A percentile compares a stretch with the other conserved stretches of the same genome.
These are phyloP conservation scores for Dermatemys mawii DNA, from an alignment of 2,113 vertebrate species.

Conservation along the genomic window DNA sequence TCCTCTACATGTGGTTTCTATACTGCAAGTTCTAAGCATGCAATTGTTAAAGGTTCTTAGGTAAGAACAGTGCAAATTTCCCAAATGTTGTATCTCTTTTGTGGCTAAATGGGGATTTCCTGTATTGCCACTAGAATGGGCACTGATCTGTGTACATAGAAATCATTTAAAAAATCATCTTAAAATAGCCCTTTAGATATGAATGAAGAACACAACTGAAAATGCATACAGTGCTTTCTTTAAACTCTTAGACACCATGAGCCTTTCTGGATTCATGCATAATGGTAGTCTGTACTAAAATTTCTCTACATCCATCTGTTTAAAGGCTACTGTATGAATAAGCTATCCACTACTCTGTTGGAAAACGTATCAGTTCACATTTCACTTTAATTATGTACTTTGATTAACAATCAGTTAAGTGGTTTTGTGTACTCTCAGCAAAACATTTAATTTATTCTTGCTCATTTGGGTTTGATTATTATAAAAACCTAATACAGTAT, in stretches of 20 bases:
- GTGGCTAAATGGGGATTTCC: neutral
- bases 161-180: neutral
- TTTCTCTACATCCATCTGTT: neutral
- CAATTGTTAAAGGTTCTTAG: neutral
- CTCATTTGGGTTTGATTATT: neutral
- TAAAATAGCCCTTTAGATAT: neutral
- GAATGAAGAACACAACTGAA: neutral
- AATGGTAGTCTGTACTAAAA: neutral
- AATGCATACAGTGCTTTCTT: neutral
- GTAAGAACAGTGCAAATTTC: neutral
- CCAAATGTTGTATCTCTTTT: fast-evolving
- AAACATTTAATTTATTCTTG: constrained; percentile 10
- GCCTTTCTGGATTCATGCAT: neutral
- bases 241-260: neutral
- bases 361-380: neutral
- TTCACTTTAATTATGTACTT: constrained; percentile 47
- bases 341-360: neutral
- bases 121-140: neutral
- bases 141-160: neutral
- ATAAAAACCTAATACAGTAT: neutral
- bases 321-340: constrained; percentile 12
- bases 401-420: constrained; percentile 37
- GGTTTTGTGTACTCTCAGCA: neutral
- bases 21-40: neutral
- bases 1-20: fast-evolving